These are phyloP conservation scores for Pyrocephalus nanus DNA, from an alignment of 2,797 vertebrate species.

Conservation along the genomic window DNA sequence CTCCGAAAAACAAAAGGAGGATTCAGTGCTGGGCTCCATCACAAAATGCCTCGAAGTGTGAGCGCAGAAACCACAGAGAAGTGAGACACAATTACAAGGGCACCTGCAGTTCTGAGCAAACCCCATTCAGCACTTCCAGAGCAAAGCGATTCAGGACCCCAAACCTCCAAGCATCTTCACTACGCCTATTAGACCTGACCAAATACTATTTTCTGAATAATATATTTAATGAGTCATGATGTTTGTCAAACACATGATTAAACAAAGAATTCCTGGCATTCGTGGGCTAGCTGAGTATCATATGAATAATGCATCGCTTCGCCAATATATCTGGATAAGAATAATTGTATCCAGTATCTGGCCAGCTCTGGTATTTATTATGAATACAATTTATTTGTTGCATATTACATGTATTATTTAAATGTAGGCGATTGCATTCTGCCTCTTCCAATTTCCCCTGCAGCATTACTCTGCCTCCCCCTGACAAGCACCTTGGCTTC, in stretches of 20 bases:
- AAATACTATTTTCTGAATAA: constrained; percentile 58
- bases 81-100: fast-evolving
- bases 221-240: constrained; percentile 37
- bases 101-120: background rate
- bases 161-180: background rate
- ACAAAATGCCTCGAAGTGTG: background rate
- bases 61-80: background rate
- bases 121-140: background rate
- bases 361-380: constrained; percentile 39
- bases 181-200: background rate
- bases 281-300: background rate
- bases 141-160: constrained; percentile 8
- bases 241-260: constrained; percentile 69
- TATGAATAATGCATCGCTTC: constrained; percentile 59
- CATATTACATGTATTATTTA: constrained; percentile 28
- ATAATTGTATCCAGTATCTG: constrained; percentile 33
- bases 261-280: constrained; percentile 66
- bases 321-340: constrained; percentile 27
- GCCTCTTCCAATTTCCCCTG: background rate
- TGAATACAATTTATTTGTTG: constrained; percentile 39
- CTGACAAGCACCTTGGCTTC: fast-evolving
- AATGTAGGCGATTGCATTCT: background rate
- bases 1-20: background rate
- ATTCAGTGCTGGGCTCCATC: background rate
- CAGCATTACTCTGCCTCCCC: background rate